Base-by-base conservation (phyloP, 1,140 invertebrate genomes). In the Drosophila parvula region DNA sequence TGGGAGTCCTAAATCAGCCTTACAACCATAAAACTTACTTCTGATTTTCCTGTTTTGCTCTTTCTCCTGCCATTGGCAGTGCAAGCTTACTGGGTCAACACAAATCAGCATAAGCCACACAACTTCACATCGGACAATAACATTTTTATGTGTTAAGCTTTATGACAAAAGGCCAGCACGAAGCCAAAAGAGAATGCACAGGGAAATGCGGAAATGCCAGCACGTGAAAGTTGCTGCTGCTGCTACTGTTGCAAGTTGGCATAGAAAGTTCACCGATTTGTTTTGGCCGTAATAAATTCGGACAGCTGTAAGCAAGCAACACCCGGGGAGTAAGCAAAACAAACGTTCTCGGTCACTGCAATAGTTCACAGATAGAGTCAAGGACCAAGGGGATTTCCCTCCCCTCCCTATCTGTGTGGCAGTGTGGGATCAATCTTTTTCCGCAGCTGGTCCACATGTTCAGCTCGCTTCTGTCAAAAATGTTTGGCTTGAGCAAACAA, bases 111-210 rank as follows among this genome's bases (percentile, higher is more conserved):
- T 88, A 88, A 89, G 80, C 76, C 71, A 78, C 82, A 86, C 69
- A 81, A 86, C 81, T 85, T 74, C 77, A 85, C 79, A 84, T 84
- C 81, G 78, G 81, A 78, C 83, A 88, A 88, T 88, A 86, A 83
- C 84, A 89, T 89, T 88, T 88, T 88, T 89, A 88, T 83, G 84
- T 89, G 84, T 83, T 88, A 88, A 88, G 84, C 83, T 88, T 74
- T 88, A 82, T 83, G 84, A 89, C 83, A 89, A 88, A 88, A 89
- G 84, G 76, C 77, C 83, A 79, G 27, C 59, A 71, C 75, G 38
- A 34, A 40, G 12, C 16, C 32, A 36, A 48, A 44, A n/a, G 34
- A 30, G 28, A 70, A n/a, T 71, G 68, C 68, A 58, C 68, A 70
- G 68, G 43, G 44, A 70, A 71, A 30, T 38, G 32, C 68, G 51